Base-by-base conservation (phyloP, 2,113 vertebrate genomes). In the Eurypyga helias region DNA sequence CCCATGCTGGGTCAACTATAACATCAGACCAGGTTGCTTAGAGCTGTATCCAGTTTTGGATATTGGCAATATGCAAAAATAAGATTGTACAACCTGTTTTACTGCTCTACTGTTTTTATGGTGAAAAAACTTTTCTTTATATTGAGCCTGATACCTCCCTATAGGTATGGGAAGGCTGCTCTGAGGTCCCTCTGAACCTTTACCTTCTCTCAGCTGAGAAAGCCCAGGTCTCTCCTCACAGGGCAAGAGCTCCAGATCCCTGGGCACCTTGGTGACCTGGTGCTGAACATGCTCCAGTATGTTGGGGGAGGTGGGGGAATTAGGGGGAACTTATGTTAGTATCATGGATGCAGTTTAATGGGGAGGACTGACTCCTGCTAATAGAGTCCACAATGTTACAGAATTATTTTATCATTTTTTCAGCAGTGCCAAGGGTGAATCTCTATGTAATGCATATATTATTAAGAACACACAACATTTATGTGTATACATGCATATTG, bases 401-500 rank as follows among this genome's bases (percentile, higher is more conserved):
- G 43, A 87, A 33, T 61, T 79, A 16, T 41, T 62, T 45, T 54
- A 33, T 6, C 62, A 52, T 65, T 31, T 70, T 89, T 8, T 11
- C 29, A 70, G 38, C 49, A 88, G 49, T 38, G 52, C 19, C 23
- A 70, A 60, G 6, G 7, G 26, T 66, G 24, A 83, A 62, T 82
- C 4, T 75, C 77, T 36, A 8, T 26, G 17, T 12, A 70, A 5
- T 14, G 31, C 8, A 17, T 6, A 28, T 57, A 61, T 78, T 73
- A 85, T 36, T 49, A 64, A 87, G 24, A 46, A 25, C 25, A 55
- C 11, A 69, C 3, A 86, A 71, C 5, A 51, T 3, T 0, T 38
- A 46, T 33, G 11, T 13, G 1, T 45, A 58, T 29, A 60, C 3
- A 33, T 6, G 2, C 0, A 3, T 11, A 28, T 48, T 67, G 4